A percentile compares a stretch with the other conserved stretches of the same genome.
These are phyloP conservation scores for Choreutis nemorana DNA, from an alignment of 2,888 invertebrate genomes.

Conservation along the genomic window DNA sequence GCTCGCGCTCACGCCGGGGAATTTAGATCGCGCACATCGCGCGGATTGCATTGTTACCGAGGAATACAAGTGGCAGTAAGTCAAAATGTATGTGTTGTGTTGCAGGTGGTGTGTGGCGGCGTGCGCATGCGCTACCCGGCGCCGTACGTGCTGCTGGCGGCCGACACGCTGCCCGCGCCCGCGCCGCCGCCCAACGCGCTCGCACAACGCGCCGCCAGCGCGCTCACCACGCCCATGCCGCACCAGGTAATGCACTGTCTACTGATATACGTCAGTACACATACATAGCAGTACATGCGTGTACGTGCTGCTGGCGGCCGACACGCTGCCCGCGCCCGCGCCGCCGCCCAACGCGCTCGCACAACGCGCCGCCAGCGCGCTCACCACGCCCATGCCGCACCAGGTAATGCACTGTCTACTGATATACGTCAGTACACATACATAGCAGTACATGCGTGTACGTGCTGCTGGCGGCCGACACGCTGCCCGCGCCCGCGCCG, in stretches of 20 bases:
- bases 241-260: conserved; percentile 18
- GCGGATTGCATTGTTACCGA: not conserved
- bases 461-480: too few relatives aligned
- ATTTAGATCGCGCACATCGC: not conserved
- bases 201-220: conserved; percentile 19
- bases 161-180: conserved; percentile 73
- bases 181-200: conserved; percentile 21
- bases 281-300: not conserved
- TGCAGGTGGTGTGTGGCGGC: conserved; percentile 77
- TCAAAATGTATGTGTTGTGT: conserved; percentile 1
- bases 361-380: too few relatives aligned
- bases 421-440: too few relatives aligned
- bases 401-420: too few relatives aligned
- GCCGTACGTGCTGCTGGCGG: conserved; percentile 91
- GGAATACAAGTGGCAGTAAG: not conserved
- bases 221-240: conserved; percentile 36
- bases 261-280: not conserved
- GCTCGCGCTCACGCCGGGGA: too few relatives aligned
- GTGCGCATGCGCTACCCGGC: conserved; percentile 96
- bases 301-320: too few relatives aligned
- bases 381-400: too few relatives aligned
- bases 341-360: too few relatives aligned
- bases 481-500: too few relatives aligned
- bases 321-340: too few relatives aligned
- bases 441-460: too few relatives aligned